phyloP scores from a whole-genome alignment of 2,888 invertebrate genomes.

The Eupithecia subfuscata region DNA sequence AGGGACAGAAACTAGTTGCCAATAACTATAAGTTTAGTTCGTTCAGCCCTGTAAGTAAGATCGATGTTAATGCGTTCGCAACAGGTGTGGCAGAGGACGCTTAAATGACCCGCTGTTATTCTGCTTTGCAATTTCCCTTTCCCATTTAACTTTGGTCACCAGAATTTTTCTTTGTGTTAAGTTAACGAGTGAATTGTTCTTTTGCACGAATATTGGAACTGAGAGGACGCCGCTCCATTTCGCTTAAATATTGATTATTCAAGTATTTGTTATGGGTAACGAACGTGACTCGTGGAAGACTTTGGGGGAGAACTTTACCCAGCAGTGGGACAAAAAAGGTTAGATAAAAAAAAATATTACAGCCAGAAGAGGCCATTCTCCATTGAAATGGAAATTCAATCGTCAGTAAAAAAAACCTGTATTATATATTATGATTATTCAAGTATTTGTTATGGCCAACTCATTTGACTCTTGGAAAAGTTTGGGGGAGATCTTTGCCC shows the following conservation, averaged over 20 bases:
- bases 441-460: too few species aligned
- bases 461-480: too few species aligned
- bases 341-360: neutral
- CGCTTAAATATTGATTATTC: too few species aligned
- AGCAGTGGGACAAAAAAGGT: too few species aligned
- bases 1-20: neutral
- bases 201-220: neutral
- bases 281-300: too few species aligned
- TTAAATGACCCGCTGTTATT: conserved; percentile 34
- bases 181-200: neutral
- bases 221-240: neutral
- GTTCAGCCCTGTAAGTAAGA: conserved; percentile 43
- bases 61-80: conserved; percentile 55
- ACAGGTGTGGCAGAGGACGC: conserved; percentile 50
- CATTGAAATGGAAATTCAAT: neutral
- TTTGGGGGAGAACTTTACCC: too few species aligned
- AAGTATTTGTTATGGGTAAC: too few species aligned
- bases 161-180: neutral
- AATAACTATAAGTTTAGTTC: conserved; percentile 4
- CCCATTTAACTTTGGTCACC: conserved; percentile 2
- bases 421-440: too few species aligned
- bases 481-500: too few species aligned
- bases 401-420: neutral
- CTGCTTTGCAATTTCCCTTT: neutral
- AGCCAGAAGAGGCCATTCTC: neutral